A percentile compares a stretch with the other conserved stretches of the same genome.
phyloP scores from a whole-genome alignment of 2,797 vertebrate genomes.

The Uromys caudimaculatus region DNA sequence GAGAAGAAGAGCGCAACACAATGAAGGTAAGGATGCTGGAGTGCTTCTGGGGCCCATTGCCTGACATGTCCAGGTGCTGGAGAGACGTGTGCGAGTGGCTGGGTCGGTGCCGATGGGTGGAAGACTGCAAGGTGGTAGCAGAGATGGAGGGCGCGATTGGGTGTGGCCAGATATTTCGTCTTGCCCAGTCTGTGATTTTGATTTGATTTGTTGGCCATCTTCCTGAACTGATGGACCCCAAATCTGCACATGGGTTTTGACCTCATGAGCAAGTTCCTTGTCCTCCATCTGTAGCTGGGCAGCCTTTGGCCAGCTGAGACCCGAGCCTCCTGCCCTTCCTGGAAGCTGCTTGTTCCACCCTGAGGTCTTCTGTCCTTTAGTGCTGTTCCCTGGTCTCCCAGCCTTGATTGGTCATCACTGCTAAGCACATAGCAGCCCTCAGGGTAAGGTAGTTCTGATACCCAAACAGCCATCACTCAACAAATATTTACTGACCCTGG shows the following conservation, averaged over 20 bases:
- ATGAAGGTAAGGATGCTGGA: constrained; percentile 91
- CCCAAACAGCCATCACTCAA: not conserved
- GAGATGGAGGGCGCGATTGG: not conserved
- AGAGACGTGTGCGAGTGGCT: not conserved
- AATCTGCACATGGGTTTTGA: not conserved
- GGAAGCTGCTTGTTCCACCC: not conserved
- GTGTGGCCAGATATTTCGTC: not conserved
- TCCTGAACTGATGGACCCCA: not conserved
- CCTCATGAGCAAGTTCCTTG: not conserved
- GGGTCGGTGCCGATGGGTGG: not conserved
- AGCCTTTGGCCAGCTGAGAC: not conserved
- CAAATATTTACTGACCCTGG: constrained; percentile 22
- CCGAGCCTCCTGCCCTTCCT: not conserved
- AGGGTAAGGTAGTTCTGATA: not conserved
- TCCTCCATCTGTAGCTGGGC: not conserved
- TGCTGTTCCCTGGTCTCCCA: too few species aligned
- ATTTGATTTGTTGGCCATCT: rapidly evolving
- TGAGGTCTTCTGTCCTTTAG: not conserved
- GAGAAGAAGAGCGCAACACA: constrained; percentile 95
- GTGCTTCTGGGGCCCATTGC: not conserved
- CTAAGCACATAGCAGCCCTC: not conserved
- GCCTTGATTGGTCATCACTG: not conserved
- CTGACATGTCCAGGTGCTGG: not conserved
- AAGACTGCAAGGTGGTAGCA: too few species aligned
- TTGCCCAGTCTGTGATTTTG: not conserved